Conservation (phyloP, 2,797 vertebrate genomes). For the Lagocephalus sceleratus region DNA sequence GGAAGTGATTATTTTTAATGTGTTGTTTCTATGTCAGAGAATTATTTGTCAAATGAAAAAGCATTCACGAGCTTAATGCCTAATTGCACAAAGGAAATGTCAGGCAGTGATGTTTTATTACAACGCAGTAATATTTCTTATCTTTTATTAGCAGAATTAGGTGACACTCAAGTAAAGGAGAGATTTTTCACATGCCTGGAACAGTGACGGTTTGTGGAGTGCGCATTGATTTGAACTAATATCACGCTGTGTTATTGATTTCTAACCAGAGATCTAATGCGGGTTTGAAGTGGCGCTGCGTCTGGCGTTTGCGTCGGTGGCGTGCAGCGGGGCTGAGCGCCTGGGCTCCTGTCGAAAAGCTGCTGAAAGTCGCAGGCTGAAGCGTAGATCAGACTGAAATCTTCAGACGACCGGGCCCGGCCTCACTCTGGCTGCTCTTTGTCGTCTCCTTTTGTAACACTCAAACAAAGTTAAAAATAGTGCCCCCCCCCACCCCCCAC, state of each 20-base stretch:
- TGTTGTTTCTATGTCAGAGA: constrained; percentile 63
- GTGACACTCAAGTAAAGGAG: constrained; percentile 64
- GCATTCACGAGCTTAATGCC: constrained; percentile 56
- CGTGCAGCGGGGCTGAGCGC: constrained; percentile 58
- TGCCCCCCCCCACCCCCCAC: not conserved
- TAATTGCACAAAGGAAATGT: constrained; percentile 66
- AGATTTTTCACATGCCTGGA: constrained; percentile 65
- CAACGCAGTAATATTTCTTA: constrained; percentile 69
- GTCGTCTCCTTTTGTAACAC: constrained; percentile 45
- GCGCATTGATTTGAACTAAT: constrained; percentile 74
- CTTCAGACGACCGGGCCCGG: constrained; percentile 50
- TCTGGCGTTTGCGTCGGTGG: constrained; percentile 64
- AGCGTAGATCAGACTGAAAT: constrained; percentile 66
- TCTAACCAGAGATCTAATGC: constrained; percentile 72
- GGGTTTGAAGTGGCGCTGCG: constrained; percentile 69
- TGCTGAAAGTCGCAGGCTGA: constrained; percentile 60
- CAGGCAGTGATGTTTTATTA: constrained; percentile 75
- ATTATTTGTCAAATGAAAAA: constrained; percentile 59
- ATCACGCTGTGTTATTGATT: constrained; percentile 74
- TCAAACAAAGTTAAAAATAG: constrained; percentile 41
- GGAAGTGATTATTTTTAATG: constrained; percentile 39
- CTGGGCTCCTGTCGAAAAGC: constrained; percentile 59
- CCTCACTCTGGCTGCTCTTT: constrained; percentile 53
- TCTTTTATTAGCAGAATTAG: constrained; percentile 76
- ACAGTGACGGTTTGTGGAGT: constrained; percentile 56